Evolutionary conservation across 2,113 vertebrate genomes (phyloP), one percentile per base, ranked within the genome.

Genomic region (Percopsis transmontana): DNA sequence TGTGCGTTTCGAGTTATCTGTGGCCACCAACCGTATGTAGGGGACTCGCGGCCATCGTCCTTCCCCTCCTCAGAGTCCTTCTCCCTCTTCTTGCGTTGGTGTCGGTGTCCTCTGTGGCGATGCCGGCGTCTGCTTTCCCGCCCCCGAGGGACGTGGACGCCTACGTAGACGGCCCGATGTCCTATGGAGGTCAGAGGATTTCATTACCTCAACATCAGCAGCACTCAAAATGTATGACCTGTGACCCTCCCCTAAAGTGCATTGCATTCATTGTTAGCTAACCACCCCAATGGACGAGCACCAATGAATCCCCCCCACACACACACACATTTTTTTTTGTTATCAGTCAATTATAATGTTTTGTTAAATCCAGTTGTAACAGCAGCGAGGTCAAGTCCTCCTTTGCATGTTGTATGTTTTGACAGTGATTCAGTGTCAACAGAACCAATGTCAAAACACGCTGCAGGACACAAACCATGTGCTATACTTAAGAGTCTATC

Each of bases 161-260:
- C 96, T 60, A 98, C 93, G 27, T 97, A 98, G 12, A 98, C 95
- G 54, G 96, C 96, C 91, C 95, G 93, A 85, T 98, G 96, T 76
- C 95, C 96, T 98, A 75, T 3, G 51, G 51, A 21, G 10, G 40
- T 70, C 40, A 24, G 63, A 68, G 18, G 68, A n/a, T n/a, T n/a
- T n/a, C n/a, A n/a, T n/a, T n/a, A n/a, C n/a, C n/a, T 53, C 21
- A 55, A 47, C 15, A 14, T 12, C 8, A 33, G 4, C 2, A 19
- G 6, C 51, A 60, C 5, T n/a, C 10, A 21, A 24, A 23, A 20
- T 72, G 15, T 71, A 24, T 63, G 9, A 38, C 1, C 0, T 7
- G 42, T 51, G 0, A 8, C 21, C 9, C n/a, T 1, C 3, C 42
- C 12, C 12, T 45, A 45, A 14, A 14, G 3, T 13, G 12, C 3